Conservation (phyloP, 1,140 invertebrate species). For the Eurosta solidaginis region DNA sequence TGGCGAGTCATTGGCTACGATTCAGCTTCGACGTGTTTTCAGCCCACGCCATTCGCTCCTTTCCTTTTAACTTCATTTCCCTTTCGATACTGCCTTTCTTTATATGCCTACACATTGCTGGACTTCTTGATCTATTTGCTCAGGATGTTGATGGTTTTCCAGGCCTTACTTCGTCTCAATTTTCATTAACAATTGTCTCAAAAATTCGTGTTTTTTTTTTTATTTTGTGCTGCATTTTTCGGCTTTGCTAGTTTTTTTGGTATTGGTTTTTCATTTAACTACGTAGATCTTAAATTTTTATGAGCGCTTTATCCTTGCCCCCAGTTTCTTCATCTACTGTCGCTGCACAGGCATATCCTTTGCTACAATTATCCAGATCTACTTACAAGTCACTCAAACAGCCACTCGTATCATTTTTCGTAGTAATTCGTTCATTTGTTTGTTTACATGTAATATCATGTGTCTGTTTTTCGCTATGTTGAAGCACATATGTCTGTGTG, state of each 20-base stretch:
- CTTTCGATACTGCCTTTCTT: too few species aligned
- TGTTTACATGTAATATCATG: background rate
- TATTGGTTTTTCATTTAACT: too few species aligned
- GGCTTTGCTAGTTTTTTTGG: background rate
- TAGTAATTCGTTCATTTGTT: background rate
- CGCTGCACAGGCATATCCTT: background rate
- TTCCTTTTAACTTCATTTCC: too few species aligned
- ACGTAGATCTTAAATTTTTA: too few species aligned
- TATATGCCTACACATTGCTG: background rate
- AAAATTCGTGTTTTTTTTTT: background rate
- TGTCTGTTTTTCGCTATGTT: background rate
- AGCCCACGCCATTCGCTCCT: too few species aligned
- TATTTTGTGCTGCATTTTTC: background rate
- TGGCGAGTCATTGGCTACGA: background rate
- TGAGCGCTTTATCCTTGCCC: background rate
- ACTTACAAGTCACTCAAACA: background rate
- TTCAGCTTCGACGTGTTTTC: too few species aligned
- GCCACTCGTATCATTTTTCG: background rate
- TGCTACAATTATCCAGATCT: background rate
- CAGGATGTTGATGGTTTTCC: background rate
- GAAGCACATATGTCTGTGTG: too few species aligned
- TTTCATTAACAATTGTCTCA: slow-evolving; percentile 15
- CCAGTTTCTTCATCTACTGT: background rate
- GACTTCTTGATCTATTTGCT: too few species aligned
- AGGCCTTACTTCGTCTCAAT: background rate